A percentile compares a stretch with the other conserved stretches of the same genome.
These are phyloP conservation scores for Drosophila mauritiana DNA, from an alignment of 1,140 invertebrate species.

Conservation along the genomic window DNA sequence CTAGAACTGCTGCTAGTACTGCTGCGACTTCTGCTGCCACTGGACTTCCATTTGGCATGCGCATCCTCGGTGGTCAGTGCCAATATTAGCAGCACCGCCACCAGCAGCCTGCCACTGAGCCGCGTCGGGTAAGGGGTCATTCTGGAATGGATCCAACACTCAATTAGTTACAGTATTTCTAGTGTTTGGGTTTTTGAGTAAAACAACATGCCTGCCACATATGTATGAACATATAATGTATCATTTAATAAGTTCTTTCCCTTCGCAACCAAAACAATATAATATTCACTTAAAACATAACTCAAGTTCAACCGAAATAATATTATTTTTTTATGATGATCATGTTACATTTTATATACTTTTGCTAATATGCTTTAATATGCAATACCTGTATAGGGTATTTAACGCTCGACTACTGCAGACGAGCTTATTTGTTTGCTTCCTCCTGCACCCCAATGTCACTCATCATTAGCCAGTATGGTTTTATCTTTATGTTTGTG, in stretches of 20 bases:
- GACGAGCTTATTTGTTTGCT: not conserved
- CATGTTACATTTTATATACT: too few relatives aligned
- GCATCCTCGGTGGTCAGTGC: slow-evolving; percentile 47
- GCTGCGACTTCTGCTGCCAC: slow-evolving; percentile 50
- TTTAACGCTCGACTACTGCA: not conserved
- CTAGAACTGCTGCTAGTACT: slow-evolving; percentile 32
- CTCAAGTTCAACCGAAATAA: too few relatives aligned
- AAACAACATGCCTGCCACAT: not conserved
- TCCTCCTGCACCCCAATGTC: slow-evolving; percentile 28
- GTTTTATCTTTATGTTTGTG: slow-evolving; percentile 48
- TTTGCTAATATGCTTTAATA: not conserved
- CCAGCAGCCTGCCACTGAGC: slow-evolving; percentile 31
- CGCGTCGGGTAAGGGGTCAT: slow-evolving; percentile 48
- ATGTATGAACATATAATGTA: too few relatives aligned
- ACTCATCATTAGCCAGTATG: slow-evolving; percentile 47
- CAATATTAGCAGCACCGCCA: slow-evolving; percentile 45
- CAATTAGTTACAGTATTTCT: slow-evolving; percentile 3
- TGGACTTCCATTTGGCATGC: slow-evolving; percentile 59
- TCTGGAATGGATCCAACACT: slow-evolving; percentile 26
- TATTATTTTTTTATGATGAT: too few relatives aligned
- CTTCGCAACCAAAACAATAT: too few relatives aligned
- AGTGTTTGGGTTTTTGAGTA: not conserved
- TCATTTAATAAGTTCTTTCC: not conserved
- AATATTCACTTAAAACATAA: too few relatives aligned
- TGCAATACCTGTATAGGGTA: not conserved